Conservation (phyloP, 2,888 invertebrate genomes). For the Drosophila melanosoma region DNA sequence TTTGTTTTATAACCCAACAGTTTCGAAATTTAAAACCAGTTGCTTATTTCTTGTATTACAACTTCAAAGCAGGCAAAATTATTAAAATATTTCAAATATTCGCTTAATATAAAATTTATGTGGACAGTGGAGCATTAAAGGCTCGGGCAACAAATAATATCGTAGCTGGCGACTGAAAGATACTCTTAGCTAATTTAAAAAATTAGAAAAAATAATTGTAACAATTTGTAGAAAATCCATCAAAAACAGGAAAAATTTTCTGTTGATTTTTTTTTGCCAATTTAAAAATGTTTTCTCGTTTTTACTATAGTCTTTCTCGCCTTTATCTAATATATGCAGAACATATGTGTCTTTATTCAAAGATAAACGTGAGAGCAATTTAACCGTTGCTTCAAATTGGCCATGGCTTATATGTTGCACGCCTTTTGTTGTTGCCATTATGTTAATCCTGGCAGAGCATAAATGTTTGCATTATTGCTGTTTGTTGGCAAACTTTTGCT, state of each 20-base stretch:
- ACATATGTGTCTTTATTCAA: slow-evolving; percentile 2
- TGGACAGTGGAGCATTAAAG: not conserved
- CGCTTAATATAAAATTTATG: not conserved
- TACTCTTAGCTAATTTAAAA: not conserved
- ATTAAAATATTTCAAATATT: not conserved
- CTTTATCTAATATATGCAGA: not conserved
- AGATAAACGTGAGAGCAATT: slow-evolving; percentile 53
- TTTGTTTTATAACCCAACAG: not conserved
- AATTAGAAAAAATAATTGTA: not conserved
- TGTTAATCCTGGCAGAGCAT: slow-evolving; percentile 69
- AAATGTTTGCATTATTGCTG: slow-evolving; percentile 62
- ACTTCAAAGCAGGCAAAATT: not conserved
- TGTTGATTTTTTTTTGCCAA: not conserved
- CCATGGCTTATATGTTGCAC: slow-evolving; percentile 38
- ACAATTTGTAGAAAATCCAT: not conserved
- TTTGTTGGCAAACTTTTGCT: slow-evolving; percentile 61
- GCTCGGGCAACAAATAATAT: too few relatives aligned
- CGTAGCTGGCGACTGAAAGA: not conserved
- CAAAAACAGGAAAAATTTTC: not conserved
- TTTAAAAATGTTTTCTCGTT: not conserved
- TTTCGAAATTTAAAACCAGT: not conserved
- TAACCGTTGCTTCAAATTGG: slow-evolving; percentile 52
- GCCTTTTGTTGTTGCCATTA: slow-evolving; percentile 39
- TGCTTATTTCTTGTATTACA: not conserved
- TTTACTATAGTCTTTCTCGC: not conserved